Percentiles rank a stretch among this genome's conserved stretches.
These are phyloP conservation scores for Cephalopterus ornatus DNA, from an alignment of 2,113 vertebrate genomes.

Conservation along the genomic window DNA sequence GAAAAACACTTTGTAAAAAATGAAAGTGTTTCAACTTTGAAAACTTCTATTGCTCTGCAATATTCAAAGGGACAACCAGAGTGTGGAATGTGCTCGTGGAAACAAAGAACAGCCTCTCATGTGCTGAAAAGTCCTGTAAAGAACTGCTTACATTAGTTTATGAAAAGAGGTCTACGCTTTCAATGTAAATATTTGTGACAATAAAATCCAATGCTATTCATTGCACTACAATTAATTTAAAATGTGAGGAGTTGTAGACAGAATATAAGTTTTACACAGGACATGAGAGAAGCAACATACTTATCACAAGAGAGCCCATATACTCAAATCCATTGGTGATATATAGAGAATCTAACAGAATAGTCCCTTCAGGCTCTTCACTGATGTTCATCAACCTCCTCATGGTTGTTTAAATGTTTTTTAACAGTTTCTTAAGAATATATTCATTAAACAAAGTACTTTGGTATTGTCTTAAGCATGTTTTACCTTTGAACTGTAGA, in stretches of 20 bases:
- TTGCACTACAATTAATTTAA: background rate
- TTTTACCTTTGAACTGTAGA: background rate
- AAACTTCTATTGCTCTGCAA: background rate
- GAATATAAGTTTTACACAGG: background rate
- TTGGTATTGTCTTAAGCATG: background rate
- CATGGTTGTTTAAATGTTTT: background rate
- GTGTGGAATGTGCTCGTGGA: background rate
- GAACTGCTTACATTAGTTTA: background rate
- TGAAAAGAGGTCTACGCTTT: background rate
- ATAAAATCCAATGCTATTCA: background rate
- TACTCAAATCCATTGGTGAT: background rate
- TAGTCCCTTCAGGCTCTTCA: rapidly evolving
- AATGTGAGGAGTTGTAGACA: background rate
- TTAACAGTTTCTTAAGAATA: background rate
- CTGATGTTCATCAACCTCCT: background rate
- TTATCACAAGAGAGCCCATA: background rate
- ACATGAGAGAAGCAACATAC: background rate
- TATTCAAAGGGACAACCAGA: background rate
- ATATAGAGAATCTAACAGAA: background rate
- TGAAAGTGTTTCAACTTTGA: background rate
- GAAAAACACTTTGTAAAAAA: background rate
- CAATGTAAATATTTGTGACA: background rate
- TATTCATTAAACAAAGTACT: background rate
- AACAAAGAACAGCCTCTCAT: background rate
- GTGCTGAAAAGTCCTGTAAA: background rate